Base-by-base conservation (phyloP, 2,797 vertebrate genomes). In the Chromobotia macracanthus region DNA sequence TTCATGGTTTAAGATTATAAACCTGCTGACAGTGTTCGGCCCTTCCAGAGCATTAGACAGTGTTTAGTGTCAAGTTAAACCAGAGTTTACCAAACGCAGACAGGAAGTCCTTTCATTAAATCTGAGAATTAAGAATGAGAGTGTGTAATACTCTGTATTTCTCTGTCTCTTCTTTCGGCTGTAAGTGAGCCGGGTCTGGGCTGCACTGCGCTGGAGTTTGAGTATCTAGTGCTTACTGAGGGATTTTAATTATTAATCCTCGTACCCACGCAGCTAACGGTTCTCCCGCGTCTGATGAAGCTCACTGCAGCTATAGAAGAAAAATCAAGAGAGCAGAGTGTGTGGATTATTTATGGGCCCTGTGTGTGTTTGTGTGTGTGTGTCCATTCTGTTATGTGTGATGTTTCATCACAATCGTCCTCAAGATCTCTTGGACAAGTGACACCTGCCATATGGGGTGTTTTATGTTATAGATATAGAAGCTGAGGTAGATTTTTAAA, bases 221-320 rank as follows among this genome's bases (percentile, higher is more conserved):
- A 21, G 25, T 75, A 44, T 66, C 28, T 80, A 44, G 72, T 46
- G 8, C 48, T 51, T 58, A 63, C 48, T 71, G 79, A 63, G 68
- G 35, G 12, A 65, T 64, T 84, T 84, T 81, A 79, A 81, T 84
- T 75, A 84, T 84, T 81, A 60, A 84, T 75, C 51, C 19, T 23
- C 46, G 56, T 68, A 75, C 58, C 35, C 60, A 75, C 53, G 41
- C 10, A 25, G 55, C 74, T 21, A 18, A 31, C 63, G 61, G 66
- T 69, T 55, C 48, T 46, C 10, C 2, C 4, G 66, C 15, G 41
- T 48, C 46, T 70, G 66, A 80, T 77, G 21, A 53, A 50, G 53
- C 60, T 71, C 53, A 16, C 19, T 75, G 55, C 51, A 50, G 60
- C 46, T 51, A 38, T 70, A 73, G 41, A 65, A 68, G 69, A 44